Base-by-base conservation (phyloP, 2,797 vertebrate species). In the Australoheros facetus region DNA sequence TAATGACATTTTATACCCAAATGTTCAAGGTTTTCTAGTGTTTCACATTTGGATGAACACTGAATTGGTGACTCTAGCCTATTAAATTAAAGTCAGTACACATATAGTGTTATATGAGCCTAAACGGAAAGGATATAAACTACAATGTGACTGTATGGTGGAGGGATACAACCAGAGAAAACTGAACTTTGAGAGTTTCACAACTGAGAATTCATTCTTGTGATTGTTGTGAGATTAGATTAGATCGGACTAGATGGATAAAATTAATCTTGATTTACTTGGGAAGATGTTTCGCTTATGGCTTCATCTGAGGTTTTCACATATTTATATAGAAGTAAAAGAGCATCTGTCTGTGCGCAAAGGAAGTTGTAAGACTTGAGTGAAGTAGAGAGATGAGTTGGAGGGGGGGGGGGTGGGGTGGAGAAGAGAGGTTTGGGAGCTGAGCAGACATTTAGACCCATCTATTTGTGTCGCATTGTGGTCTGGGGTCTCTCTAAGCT, bases 401-500 rank as follows among this genome's bases (percentile, higher is more conserved):
- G 76, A 14, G 55, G 2, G 3, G 19, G 39, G 32, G 30, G 56
- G 64, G 74, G 62, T 37, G 70, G 56, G 74, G 58, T 37, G 70
- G 56, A 34, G 75, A 1, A 14, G 26, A 34, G 56, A 53, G 66
- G 48, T 39, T 69, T 54, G 62, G 66, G 59, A 71, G 17, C 21
- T 75, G 54, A 71, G 58, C 69, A 30, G 57, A 77, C 79, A 81
- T 30, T 87, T 72, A 87, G 83, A 77, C 59, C 73, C 85, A 88
- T 93, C 86, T 78, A 78, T 90, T 87, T 85, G 88, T 83, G 83
- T 80, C 72, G 62, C 53, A 17, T 32, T 91, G 87, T 88, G 88
- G 86, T 90, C 88, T 81, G 84, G 87, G 91, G 84, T 91, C 86
- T 90, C 81, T 89, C 85, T 70, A 34, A 81, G 78, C 89, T 89